Base-by-base conservation (phyloP, 2,888 invertebrate genomes). In the Torymus tubicola region DNA sequence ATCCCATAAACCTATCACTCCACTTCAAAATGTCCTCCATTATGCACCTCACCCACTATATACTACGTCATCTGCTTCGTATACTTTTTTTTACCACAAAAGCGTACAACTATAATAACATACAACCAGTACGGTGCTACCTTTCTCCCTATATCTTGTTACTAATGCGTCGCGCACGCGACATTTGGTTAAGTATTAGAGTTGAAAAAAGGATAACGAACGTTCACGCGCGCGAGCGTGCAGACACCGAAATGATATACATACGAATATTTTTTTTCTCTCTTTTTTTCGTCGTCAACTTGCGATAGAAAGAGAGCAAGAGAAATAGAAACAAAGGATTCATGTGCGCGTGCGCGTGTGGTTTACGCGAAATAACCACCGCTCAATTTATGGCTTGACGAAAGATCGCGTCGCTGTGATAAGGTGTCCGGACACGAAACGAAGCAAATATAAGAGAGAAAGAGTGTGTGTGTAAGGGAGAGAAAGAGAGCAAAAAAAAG, bases 341-440 rank as follows among this genome's bases (percentile, higher is more conserved):
- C 50, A 2, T 31, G 61, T n/a, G 24, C 31, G 3, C n/a, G n/a
- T n/a, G n/a, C n/a, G 31, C 2, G 61, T 14, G 71, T 2, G 65
- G 67, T 42, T 58, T 61, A 31, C 14, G 73, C 16, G 72, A 73
- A 78, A 78, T 67, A 78, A 72, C 72, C 67, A 71, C 14, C 50
- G 63, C 18, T 68, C 74, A 70, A 80, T 80, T 80, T 80, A 80
- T 74, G 70, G 67, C 72, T 57, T 55, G 65, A 68, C 72, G 72
- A 78, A 72, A 72, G 72, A 70, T 77, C 52, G 12, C 61, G 50
- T 14, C 21, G 50, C 70, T 11, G 69, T 72, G 67, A 72, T 31
- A 65, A 60, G 42, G 2, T 55, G 18, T 58, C 18, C 24, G 60
- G 16, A 24, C 61, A 42, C 69, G 57, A 42, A 63, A 58, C 76